Base-by-base conservation (phyloP, 2,888 invertebrate genomes). In the Bugula neritina region DNA sequence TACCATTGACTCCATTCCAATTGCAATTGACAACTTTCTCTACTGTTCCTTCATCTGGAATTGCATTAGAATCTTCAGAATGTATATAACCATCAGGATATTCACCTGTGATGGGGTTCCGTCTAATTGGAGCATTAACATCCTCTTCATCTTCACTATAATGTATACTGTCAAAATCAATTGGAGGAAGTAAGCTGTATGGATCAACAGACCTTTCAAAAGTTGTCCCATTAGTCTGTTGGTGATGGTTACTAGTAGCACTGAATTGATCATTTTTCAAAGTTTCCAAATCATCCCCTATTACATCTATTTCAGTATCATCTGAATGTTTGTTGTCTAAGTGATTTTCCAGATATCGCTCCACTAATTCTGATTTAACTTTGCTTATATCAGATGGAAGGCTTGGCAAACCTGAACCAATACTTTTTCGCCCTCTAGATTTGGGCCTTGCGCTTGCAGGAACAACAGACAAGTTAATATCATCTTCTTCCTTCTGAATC, bases 141-240 rank as follows among this genome's bases (percentile, higher is more conserved):
- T 90, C 86, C 74, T 87, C 87, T 75, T 85, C 86, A 69, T 80
- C 78, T 69, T 80, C 78, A 72, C 81, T 80, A 78, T 82, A 82
- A 72, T 86, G 81, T 79, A 89, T 87, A 79, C 86, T 83, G 79
- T 87, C 86, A 74, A 84, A 82, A 82, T 90, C 88, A 71, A 91
- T 81, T 0, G 90, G 89, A 69, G 91, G 91, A 78, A 91, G 85
- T 78, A 87, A 86, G 31, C 88, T 86, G 77, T 90, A 84, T 73
- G 90, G 89, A 73, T 80, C 79, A 17, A 63, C n/a, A 31, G 63
- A 5, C 10, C 43, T 5, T 17, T 5, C 10, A 10, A 5, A 10
- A 43, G 43, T 10, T 10, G 43, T 10, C 10, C 43, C 17, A 63
- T 63, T 31, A 5, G 31, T 25, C 5, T 27, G 31, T 63, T 21